Evolutionary conservation across 2,113 vertebrate species (phyloP), one percentile per base, ranked within the genome.

Genomic region (Micromys minutus): DNA sequence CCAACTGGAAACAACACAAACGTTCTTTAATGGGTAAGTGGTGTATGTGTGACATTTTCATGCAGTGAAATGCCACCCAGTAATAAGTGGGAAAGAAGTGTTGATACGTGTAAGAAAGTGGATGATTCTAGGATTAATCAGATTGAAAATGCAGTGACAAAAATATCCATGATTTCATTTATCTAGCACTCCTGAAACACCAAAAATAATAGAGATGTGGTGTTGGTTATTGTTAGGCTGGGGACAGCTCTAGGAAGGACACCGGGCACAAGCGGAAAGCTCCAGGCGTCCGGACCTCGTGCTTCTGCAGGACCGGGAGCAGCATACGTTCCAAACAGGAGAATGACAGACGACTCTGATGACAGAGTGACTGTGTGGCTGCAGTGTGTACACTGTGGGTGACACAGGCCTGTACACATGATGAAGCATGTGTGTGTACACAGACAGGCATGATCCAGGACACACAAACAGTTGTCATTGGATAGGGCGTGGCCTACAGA

Each of bases 401-500:
- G 13, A 81, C 72, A 65, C 0, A 1, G 75, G 26, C 15, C 36
- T 22, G n/a, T 74, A 65, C 6, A 45, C 0, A 6, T 0, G 22
- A 55, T 42, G 26, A 85, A 65, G 39, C 81, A 21, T 17, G n/a
- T 61, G n/a, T 42, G 31, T 29, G 34, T 50, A 29, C 36, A 50
- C 15, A 16, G 1, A 39, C 31, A 61, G 12, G 5, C 29, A 72
- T 47, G 3, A 21, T 71, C 4, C 0, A 7, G 9, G 42, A 3
- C 1, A 45, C 29, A 5, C 1, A 10, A 47, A 72, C 7, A 31
- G 31, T 2, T 8, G 3, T 36, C 13, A 0, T 0, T 47, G 19
- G 17, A 34, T 7, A 21, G 8, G 26, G 55, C 29, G 36, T 42
- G 7, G 4, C 34, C 57, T 29, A 16, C 29, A 47, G 42, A 86